These are phyloP conservation scores for Ladona fulva DNA, from an alignment of 1,140 invertebrate species.

Conservation along the genomic window DNA sequence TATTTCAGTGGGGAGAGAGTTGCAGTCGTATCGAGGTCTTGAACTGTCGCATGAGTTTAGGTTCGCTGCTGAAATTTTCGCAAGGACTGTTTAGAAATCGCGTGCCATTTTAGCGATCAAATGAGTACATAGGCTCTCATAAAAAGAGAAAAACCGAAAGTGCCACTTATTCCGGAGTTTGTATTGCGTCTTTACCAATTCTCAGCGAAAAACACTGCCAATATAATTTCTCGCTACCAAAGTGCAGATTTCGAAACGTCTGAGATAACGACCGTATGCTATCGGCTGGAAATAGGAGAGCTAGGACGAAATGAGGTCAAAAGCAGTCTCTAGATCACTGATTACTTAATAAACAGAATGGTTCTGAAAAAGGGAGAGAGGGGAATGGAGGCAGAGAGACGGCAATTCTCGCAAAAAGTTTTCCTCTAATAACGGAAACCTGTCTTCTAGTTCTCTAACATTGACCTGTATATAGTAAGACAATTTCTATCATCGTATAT, in stretches of 20 bases:
- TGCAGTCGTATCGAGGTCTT: too few relatives aligned
- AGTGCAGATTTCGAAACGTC: neutral
- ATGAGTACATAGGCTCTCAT: too few relatives aligned
- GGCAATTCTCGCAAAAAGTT: too few relatives aligned
- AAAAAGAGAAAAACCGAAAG: neutral
- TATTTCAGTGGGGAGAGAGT: too few relatives aligned
- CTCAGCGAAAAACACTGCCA: neutral
- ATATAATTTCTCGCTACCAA: constrained; percentile 4
- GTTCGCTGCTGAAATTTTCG: too few relatives aligned
- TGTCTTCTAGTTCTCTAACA: too few relatives aligned
- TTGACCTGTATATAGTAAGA: too few relatives aligned
- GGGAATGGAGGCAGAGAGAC: neutral
- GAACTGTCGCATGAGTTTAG: too few relatives aligned
- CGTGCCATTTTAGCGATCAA: too few relatives aligned
- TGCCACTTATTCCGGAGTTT: neutral
- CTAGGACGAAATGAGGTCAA: neutral
- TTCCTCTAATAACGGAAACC: too few relatives aligned
- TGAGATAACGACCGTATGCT: neutral
- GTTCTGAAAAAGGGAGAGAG: neutral
- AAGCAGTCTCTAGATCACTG: neutral
- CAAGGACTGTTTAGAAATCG: too few relatives aligned
- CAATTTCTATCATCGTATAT: too few relatives aligned
- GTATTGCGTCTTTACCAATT: neutral
- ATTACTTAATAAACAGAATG: neutral
- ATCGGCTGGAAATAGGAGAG: neutral